Evolutionary conservation across 2,797 vertebrate species (phyloP), one percentile per base, ranked within the genome.

Genomic region (Silurus aristotelis): DNA sequence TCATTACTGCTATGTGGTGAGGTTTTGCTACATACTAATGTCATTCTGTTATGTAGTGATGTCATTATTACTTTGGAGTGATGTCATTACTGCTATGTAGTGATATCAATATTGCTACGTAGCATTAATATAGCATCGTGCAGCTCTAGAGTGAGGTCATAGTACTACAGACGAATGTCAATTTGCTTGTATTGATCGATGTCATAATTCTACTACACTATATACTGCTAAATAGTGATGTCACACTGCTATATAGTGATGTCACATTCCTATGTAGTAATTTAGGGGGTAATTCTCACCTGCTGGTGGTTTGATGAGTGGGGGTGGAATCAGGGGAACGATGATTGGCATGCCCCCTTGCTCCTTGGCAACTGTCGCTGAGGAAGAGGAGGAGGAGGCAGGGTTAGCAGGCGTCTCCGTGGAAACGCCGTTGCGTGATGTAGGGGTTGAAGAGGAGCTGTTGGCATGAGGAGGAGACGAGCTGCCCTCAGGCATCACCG

Each of bases 271-370:
- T 46, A 46, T 1, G 10, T 5, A 15, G 3, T 67, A 14, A 43
- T 52, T 7, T 31, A 2, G 31, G 27, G 31, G 52, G 15, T 78
- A n/a, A 82, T 80, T 84, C 85, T 92, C 97, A 99, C 98, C 98
- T 97, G 98, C 94, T 93, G 97, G 96, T 93, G 97, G 96, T 93
- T 99, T 99, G 95, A 99, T 97, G 93, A 99, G 96, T 89, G 98
- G 97, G 46, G 97, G 97, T 48, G 98, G 97, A 93, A 99, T 97
- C 96, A 99, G 95, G 92, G 98, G 98, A 90, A 98, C 96, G 87
- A 98, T 96, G 92, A 99, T 97, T 93, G 98, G 97, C 92, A 98
- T 94, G 92, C 93, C 96, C 93, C 98, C 96, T 66, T 98, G 98
- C 89, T 99, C 98, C 94, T 97, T 99, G 70, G 94, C 96, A 93